Evolutionary conservation across 2,888 invertebrate species (phyloP).

Genomic region (Ichneumoninae sp.): DNA sequence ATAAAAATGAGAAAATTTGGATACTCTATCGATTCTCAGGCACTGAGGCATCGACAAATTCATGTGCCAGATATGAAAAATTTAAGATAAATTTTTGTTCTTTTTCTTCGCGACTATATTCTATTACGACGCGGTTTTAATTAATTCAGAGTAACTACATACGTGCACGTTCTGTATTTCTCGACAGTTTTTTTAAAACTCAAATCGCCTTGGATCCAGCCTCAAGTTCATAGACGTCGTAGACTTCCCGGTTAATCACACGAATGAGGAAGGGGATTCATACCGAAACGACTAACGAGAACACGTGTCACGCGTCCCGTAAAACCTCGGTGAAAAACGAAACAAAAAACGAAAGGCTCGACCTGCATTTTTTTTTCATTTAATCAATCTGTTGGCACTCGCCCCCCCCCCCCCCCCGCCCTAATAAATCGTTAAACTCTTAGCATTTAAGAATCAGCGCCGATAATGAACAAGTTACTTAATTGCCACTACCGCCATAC

Average conservation of each 20-base stretch:
- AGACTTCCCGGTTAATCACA: slow-evolving; percentile 77
- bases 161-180: slow-evolving; percentile 82
- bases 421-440: slow-evolving; percentile 58
- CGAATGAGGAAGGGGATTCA: slow-evolving; percentile 77
- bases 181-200: slow-evolving; percentile 83
- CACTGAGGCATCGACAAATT: not conserved
- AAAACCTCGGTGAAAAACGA: slow-evolving; percentile 25
- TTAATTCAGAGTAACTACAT: slow-evolving; percentile 73
- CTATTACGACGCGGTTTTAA: slow-evolving; percentile 44
- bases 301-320: slow-evolving; percentile 45
- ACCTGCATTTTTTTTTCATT: slow-evolving; percentile 36
- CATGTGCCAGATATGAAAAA: not conserved
- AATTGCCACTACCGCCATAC: slow-evolving; percentile 76
- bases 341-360: slow-evolving; percentile 20
- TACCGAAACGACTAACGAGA: slow-evolving; percentile 66
- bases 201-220: slow-evolving; percentile 80
- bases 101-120: slow-evolving; percentile 25
- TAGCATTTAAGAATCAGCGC: slow-evolving; percentile 78
- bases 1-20: slow-evolving; percentile 3
- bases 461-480: slow-evolving; percentile 74
- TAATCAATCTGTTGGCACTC: slow-evolving; percentile 73
- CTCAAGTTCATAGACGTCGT: slow-evolving; percentile 78
- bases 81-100: not conserved
- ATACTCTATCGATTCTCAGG: slow-evolving; percentile 49
- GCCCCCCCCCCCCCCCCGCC: slow-evolving; percentile 61